Evolutionary conservation across 2,797 vertebrate species (phyloP).

Genomic region (Pelochelys cantorii): DNA sequence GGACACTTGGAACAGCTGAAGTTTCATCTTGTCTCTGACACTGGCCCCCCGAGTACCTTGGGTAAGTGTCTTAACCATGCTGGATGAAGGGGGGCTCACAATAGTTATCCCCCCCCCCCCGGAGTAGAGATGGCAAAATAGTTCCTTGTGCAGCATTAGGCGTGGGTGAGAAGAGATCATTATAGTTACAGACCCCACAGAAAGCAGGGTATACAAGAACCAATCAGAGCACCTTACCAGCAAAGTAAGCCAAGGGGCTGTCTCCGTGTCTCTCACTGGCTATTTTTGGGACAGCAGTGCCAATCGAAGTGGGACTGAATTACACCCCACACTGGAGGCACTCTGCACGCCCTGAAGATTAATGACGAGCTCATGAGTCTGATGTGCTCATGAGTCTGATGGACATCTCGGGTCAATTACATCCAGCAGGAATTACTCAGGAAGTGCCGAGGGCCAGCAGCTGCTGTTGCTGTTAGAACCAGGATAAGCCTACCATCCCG

Average conservation of each 20-base stretch:
- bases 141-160: neutral
- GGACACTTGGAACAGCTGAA: neutral
- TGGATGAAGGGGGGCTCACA: neutral
- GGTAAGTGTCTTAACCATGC: neutral
- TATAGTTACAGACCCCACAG: neutral
- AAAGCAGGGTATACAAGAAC: neutral
- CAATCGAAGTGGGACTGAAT: neutral
- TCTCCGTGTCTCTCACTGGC: neutral
- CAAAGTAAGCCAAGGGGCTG: neutral
- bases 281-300: neutral
- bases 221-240: neutral
- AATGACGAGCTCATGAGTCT: neutral
- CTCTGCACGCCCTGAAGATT: rapidly evolving
- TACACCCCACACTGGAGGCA: neutral
- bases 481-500: neutral
- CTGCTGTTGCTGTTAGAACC: rapidly evolving
- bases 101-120: neutral
- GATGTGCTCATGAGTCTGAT: neutral
- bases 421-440: neutral
- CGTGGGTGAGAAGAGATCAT: neutral
- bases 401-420: neutral
- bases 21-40: neutral
- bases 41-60: neutral
- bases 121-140: neutral
- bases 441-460: neutral